Percentiles rank a stretch among this genome's conserved stretches.
These are phyloP conservation scores for Cactoblastis cactorum DNA, from an alignment of 2,888 invertebrate species.

Conservation along the genomic window DNA sequence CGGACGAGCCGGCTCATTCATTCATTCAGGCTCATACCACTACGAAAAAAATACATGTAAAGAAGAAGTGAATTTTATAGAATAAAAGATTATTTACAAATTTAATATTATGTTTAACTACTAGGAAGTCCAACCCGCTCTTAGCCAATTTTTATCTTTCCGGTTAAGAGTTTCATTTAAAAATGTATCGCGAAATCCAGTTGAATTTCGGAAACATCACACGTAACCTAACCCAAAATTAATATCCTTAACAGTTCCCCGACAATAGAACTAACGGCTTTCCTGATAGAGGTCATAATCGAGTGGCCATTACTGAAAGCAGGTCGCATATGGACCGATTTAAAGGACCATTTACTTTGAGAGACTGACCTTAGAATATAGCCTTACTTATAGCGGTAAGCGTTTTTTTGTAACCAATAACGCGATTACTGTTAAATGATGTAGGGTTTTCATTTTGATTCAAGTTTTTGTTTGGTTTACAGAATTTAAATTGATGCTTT, in stretches of 20 bases:
- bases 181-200: background rate
- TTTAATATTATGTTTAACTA: too few species aligned
- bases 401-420: background rate
- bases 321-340: slow-evolving; percentile 19
- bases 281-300: slow-evolving; percentile 22
- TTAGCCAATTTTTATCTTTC: too few species aligned
- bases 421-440: background rate
- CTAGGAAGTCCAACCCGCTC: too few species aligned
- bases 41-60: too few species aligned
- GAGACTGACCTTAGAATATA: slow-evolving; percentile 5
- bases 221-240: slow-evolving; percentile 11
- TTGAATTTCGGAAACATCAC: background rate
- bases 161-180: too few species aligned
- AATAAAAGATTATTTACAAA: too few species aligned
- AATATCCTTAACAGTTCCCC: slow-evolving; percentile 18
- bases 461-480: too few species aligned
- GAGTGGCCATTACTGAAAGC: slow-evolving; percentile 21
- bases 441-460: too few species aligned
- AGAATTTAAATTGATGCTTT: too few species aligned
- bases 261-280: slow-evolving; percentile 10
- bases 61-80: too few species aligned
- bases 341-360: slow-evolving; percentile 24
- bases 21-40: too few species aligned
- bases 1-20: too few species aligned
- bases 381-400: slow-evolving; percentile 5